A percentile compares a stretch with the other conserved stretches of the same genome.
Conservation (phyloP, 2,888 invertebrate species). For the Troilus luridus region DNA sequence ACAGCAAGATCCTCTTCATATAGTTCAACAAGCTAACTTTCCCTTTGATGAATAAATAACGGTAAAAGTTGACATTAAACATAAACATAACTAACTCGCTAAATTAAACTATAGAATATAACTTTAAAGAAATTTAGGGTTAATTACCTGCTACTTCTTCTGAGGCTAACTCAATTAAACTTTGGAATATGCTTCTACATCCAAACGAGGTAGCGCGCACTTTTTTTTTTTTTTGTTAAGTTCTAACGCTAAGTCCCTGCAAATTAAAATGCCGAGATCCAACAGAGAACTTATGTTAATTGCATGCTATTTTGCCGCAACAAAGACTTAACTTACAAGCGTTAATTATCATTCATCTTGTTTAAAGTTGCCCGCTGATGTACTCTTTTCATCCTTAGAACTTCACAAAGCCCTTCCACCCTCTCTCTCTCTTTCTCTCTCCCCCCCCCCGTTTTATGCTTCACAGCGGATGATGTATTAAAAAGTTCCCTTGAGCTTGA, state of each 20-base stretch:
- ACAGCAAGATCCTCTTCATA: too few species aligned
- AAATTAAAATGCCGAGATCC: slow-evolving; percentile 30
- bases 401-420: slow-evolving; percentile 19
- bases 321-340: slow-evolving; percentile 37
- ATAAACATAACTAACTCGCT: background rate
- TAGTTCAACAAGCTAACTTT: too few species aligned
- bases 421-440: background rate
- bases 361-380: slow-evolving; percentile 39
- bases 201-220: background rate
- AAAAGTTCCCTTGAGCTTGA: slow-evolving; percentile 33
- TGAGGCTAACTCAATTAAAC: slow-evolving; percentile 23
- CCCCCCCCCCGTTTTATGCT: slow-evolving; percentile 6
- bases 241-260: slow-evolving; percentile 19
- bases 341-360: slow-evolving; percentile 35
- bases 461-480: slow-evolving; percentile 20
- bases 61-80: background rate
- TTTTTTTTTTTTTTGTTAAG: background rate
- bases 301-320: slow-evolving; percentile 36
- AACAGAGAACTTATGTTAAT: slow-evolving; percentile 15
- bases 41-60: background rate
- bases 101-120: background rate
- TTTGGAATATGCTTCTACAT: slow-evolving; percentile 6
- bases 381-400: slow-evolving; percentile 18
- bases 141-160: slow-evolving; percentile 12
- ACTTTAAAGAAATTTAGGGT: slow-evolving; percentile 1